Base-by-base conservation (phyloP, 1,140 invertebrate species). In the Aphis craccivora region DNA sequence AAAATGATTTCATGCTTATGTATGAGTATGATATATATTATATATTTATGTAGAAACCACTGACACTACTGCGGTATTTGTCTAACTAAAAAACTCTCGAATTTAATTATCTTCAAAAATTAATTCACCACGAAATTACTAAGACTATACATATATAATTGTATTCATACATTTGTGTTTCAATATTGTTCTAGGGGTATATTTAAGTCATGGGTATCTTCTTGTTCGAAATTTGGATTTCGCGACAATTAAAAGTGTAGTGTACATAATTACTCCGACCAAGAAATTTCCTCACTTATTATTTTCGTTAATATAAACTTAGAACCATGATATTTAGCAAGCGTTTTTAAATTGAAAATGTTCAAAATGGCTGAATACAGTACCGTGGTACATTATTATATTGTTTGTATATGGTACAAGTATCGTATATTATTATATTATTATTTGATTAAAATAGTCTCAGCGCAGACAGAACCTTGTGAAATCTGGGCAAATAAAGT, bases 31-130 rank as follows among this genome's bases (percentile, higher is more conserved):
- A 76, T 76, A n/a, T 76, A 76, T 76, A 76, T n/a, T 20, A 45
- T 51, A 51, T 18, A 48, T n/a, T 67, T n/a, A n/a, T 40, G 37
- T 18, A 67, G 60, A 11, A 30, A 67, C 18, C 30, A 76, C 11
- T 76, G 30, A 76, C 30, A 18, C 23, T 40, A 2, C 40, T 37
- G 18, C 22, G 9, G 18, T 37, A 51, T 89, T 89, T 53, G 25
- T 89, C 55, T 53, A 53, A 37, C 22, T 55, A 14, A 22, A 23
- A 37, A 89, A 89, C 20, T 14, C 23, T 30, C 5, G 20, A 37
- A 55, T 89, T 40, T 37, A 89, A 89, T 89, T 89, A 37, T 89
- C 87, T 14, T 25, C 87, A 25, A 35, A 37, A 89, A 89, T 53
- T 23, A 35, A 55, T 55, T 53, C 51, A 40, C 51, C 35, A 35